A percentile compares a stretch with the other conserved stretches of the same genome.
Conservation (phyloP, 30 jellyfish, hydroid and myxozoan genomes). For the Chrysaora quinquecirrha region DNA sequence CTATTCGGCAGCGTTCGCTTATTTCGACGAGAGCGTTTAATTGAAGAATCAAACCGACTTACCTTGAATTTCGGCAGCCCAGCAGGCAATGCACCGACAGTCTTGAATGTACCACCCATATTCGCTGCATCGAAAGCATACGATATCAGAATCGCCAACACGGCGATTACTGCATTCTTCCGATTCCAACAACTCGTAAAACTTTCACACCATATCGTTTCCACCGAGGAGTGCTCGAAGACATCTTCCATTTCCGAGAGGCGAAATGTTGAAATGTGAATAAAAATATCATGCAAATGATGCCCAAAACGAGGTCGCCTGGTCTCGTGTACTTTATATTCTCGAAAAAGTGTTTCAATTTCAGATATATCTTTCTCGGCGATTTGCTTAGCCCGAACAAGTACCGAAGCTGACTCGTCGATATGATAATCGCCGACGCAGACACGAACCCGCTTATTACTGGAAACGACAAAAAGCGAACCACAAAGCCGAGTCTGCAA, state of each 20-base stretch:
- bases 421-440: constrained; percentile 78
- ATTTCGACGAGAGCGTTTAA: no score
- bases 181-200: constrained; percentile 46
- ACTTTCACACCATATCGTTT: constrained; percentile 31
- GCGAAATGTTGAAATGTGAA: constrained; percentile 24
- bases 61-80: no score
- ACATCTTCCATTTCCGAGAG: constrained; percentile 7
- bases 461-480: constrained; percentile 75
- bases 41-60: no score
- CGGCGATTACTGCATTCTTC: constrained; percentile 71
- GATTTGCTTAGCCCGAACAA: constrained; percentile 73
- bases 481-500: constrained; percentile 75
- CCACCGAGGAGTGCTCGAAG: constrained; percentile 1
- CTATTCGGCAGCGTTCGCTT: no score
- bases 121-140: no score
- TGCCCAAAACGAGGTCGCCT: constrained; percentile 78
- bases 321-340: constrained; percentile 59
- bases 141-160: no score
- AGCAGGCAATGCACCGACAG: no score
- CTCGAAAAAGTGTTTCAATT: constrained; percentile 51
- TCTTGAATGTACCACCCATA: no score
- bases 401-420: constrained; percentile 70
- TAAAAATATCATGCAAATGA: constrained; percentile 48
- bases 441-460: constrained; percentile 91
- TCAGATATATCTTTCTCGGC: constrained; percentile 50